Evolutionary conservation across 2,888 invertebrate species (phyloP), one percentile per base, ranked within the genome.

Genomic region (Hololepta plana): DNA sequence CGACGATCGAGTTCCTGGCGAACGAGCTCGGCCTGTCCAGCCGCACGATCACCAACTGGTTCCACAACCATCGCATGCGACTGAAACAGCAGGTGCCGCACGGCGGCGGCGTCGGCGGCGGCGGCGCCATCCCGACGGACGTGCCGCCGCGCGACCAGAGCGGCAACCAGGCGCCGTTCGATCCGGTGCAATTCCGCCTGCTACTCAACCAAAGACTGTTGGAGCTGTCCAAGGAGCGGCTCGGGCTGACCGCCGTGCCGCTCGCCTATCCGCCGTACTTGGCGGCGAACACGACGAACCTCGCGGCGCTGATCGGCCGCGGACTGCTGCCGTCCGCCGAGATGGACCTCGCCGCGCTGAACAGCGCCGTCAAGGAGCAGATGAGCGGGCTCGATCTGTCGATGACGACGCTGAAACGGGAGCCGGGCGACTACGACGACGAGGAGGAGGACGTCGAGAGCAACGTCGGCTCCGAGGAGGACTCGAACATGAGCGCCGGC

Each of bases 31-130:
- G 77, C 5, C 64, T 99, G 20, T 85, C 90, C 4, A 80, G 91
- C 26, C 68, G 96, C 39, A 96, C 96, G 28, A 95, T 99, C 44
- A 93, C 93, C 33, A 98, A 98, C 57, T 98, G 98, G 98, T 98
- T 98, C 66, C 96, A 98, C 64, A 98, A 98, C 54, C 95, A 98
- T 53, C 74, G 98, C 42, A 98, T 98, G 90, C 70, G 98, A 35
- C 69, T 91, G 48, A 95, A 95, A 57, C 85, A 87, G 49, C 82
- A 84, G 47, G 22, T 54, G 12, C 81, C 84, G 2, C 82, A 82
- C 44, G 74, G 77, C 1, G 60, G 64, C n/a, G n/a, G n/a, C n/a
- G n/a, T n/a, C n/a, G n/a, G n/a, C n/a, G n/a, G n/a, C n/a, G n/a
- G 13, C 38, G 46, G 32, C 19, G 29, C 28, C 61, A 7, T n/a